A percentile compares a stretch with the other conserved stretches of the same genome.
Evolutionary conservation across 2,113 vertebrate genomes (phyloP).

Genomic region (Scomber japonicus): DNA sequence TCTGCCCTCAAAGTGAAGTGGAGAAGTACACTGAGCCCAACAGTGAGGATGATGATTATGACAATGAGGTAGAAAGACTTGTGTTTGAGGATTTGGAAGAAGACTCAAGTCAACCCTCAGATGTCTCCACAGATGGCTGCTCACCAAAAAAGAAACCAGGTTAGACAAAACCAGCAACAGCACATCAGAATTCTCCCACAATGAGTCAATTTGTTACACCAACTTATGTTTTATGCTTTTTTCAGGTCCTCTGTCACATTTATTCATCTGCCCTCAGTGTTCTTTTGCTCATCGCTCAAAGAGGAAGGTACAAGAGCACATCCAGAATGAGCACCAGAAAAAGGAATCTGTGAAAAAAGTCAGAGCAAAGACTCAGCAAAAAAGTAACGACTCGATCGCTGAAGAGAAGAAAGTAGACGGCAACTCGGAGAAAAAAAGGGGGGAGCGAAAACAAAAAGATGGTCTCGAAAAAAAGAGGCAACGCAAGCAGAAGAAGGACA

Average conservation of each 20-base stretch:
- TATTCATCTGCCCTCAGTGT: conserved; percentile 65
- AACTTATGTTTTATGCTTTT: conserved; percentile 31
- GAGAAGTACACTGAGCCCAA: conserved; percentile 21
- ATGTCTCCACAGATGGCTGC: conserved; percentile 30
- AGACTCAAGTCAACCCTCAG: conserved; percentile 45
- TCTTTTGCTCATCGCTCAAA: conserved; percentile 47
- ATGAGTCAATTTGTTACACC: background rate
- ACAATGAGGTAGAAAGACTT: conserved; percentile 31
- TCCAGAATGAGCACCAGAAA: conserved; percentile 38
- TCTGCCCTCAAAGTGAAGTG: conserved; percentile 11
- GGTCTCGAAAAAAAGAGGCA: conserved; percentile 16
- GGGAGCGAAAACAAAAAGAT: conserved; percentile 23
- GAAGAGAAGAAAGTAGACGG: conserved; percentile 14
- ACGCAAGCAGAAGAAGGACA: conserved; percentile 42
- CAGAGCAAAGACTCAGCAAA: conserved; percentile 2
- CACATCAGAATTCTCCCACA: background rate
- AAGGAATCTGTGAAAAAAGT: background rate
- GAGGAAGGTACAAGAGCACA: conserved; percentile 64
- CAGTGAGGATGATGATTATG: conserved; percentile 35
- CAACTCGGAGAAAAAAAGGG: background rate
- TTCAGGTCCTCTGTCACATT: conserved; percentile 52
- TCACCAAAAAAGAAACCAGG: conserved; percentile 58
- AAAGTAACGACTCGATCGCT: conserved; percentile 4
- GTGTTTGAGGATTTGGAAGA: conserved; percentile 42
- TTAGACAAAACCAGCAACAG: conserved; percentile 13